Evolutionary conservation across 2,888 invertebrate genomes (phyloP).

Genomic region (Leucoptera coffeella): DNA sequence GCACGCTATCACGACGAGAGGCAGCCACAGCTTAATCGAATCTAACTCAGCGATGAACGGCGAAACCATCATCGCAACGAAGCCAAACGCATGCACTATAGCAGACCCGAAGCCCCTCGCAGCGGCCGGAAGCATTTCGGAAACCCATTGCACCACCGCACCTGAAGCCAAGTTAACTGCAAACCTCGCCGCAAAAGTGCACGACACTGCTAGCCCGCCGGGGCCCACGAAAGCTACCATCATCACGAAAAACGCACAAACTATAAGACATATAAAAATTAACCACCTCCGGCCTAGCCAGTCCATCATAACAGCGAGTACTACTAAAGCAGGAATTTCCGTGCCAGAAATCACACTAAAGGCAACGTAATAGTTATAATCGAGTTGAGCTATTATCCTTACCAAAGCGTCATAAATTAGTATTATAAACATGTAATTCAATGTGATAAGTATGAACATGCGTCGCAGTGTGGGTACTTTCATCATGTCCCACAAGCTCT

Average conservation of each 20-base stretch:
- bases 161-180: constrained; percentile 5
- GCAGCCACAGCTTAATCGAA: constrained; percentile 4
- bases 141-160: constrained; percentile 5
- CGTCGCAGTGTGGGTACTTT: too few relatives aligned
- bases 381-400: constrained; percentile 5
- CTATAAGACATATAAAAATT: background rate
- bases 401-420: constrained; percentile 6
- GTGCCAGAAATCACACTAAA: constrained; percentile 6
- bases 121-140: constrained; percentile 5
- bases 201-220: constrained; percentile 4
- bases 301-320: constrained; percentile 6
- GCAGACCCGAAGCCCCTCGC: constrained; percentile 5
- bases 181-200: constrained; percentile 6
- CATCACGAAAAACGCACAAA: constrained; percentile 4
- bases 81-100: constrained; percentile 4
- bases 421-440: constrained; percentile 5
- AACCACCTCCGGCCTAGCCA: constrained; percentile 6
- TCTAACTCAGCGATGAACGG: constrained; percentile 6
- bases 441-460: constrained; percentile 4
- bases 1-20: constrained; percentile 4
- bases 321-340: constrained; percentile 5
- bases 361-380: constrained; percentile 5
- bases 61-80: constrained; percentile 4
- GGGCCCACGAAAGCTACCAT: constrained; percentile 4
- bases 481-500: too few relatives aligned